Base-by-base conservation (phyloP, 2,113 vertebrate species). In the Pleuronectes platessa region DNA sequence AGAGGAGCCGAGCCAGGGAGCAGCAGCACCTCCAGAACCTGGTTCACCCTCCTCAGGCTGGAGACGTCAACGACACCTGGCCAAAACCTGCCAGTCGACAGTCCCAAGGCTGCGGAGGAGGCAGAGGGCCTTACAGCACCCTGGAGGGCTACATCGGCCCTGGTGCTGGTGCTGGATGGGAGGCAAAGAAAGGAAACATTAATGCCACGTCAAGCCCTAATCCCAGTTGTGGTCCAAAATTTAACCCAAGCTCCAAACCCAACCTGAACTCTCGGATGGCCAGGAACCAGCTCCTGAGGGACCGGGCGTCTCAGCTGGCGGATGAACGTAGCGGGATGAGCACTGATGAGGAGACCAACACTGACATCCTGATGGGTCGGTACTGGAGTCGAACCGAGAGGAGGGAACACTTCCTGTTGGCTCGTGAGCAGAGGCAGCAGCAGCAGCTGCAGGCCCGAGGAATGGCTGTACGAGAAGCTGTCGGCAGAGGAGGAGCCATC, bases 381-480 rank as follows among this genome's bases (percentile, higher is more conserved):
- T 95, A 94, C 79, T 94, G 93, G 93, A 95, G 89, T 68, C 90
- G 92, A 54, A 93, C 90, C 0, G 94, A 95, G 76, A 91, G 94
- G 20, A 90, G 90, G 20, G 93, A 94, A 80, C 94, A 94, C 56
- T 79, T 93, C 74, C 86, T 94, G n/a, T 77, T 88, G 67, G 92
- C 90, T 24, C 90, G 92, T 7, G 94, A 94, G 82, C 80, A 94
- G 77, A 90, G 83, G 45, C 92, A 93, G 61, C 61, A 59, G 83
- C 92, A 89, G 66, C 90, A 78, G 65, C 82, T 87, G 76, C 86
- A 90, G 71, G 86, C 85, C 35, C 71, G 83, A 70, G 86, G 76
- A 18, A 49, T 47, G 17, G n/a, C 26, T 4, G 2, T 73, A 26
- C 76, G 89, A 53, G 89, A 90, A 0, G 64, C 24, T 2, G 8